Base-by-base conservation (phyloP, 2,888 invertebrate species). In the Pediacus dermestoides region DNA sequence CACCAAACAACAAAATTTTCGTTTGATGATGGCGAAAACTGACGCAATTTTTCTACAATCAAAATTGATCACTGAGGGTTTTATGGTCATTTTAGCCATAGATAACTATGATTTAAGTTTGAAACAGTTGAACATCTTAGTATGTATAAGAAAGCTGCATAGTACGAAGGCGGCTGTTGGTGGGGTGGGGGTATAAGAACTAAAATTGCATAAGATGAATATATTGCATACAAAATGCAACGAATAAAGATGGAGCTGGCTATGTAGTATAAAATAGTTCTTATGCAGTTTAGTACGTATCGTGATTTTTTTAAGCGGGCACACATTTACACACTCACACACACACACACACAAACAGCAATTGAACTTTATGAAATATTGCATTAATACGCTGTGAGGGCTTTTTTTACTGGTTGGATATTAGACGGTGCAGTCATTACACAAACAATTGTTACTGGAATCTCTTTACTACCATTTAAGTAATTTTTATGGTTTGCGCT, bases 51-150 rank as follows among this genome's bases (percentile, higher is more conserved):
- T n/a, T n/a, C n/a, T n/a, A n/a, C n/a, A n/a, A n/a, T n/a, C n/a
- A n/a, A n/a, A n/a, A n/a, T n/a, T n/a, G n/a, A n/a, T n/a, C n/a
- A 28, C 28, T 39, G 18, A 11, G 28, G 30, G 39, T 38, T 34
- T 43, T 44, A 49, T 56, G 55, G 50, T 52, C 61, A 61, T 61
- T 60, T 60, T 60, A 57, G 51, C 52, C 58, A 58, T 58, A 57
- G 59, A 56, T 61, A 60, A 60, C 62, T 63, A 62, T 61, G 63
- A 64, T 63, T 64, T 64, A 58, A 54, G 61, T 61, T 62, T 60
- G 62, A 60, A 63, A 66, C 61, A 61, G 64, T 58, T 60, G 66
- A 61, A 60, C 61, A 65, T 67, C 66, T 66, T 64, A 61, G 61
- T 61, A 53, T 55, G 54, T 55, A 57, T 56, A 61, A 61, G 60